Evolutionary conservation across 2,113 vertebrate species (phyloP), one percentile per base, ranked within the genome.

Genomic region (Aramus guarauna): DNA sequence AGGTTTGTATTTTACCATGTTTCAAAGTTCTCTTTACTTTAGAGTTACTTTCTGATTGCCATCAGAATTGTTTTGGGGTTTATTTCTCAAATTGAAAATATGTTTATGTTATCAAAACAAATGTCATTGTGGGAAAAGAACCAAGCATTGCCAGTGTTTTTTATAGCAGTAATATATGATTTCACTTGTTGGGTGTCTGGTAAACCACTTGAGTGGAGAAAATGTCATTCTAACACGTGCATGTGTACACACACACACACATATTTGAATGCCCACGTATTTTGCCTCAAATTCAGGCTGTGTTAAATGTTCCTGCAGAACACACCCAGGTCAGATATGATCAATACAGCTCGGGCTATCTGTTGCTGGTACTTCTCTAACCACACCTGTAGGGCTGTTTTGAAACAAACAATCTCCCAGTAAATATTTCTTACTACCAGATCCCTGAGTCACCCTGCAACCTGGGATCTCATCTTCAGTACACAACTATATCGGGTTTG

Each of bases 91-190:
- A 78, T 58, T 78, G 56, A 77, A 89, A 96, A 82, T 92, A 85
- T 27, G 27, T 86, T 92, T 89, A 32, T 83, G 26, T 79, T 93
- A 66, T 88, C 94, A 75, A 90, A 89, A 75, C 66, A 85, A 92
- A 84, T 94, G 52, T 71, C 45, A 7, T 64, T 90, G 27, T 68
- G 74, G n/a, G 48, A 91, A 82, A 88, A 92, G 39, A 85, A 78
- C 11, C 10, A 69, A 94, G 45, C 43, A 58, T 50, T 92, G 64
- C 36, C 56, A 27, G 11, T 77, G 58, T 76, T 94, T 96, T 86
- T 60, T 77, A 34, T 75, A 84, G 50, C 56, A 63, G 48, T 50
- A 60, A 21, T 91, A 32, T 37, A 88, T 94, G 43, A 75, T 93
- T 97, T 90, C 53, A 32, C 34, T 72, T 52, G 29, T 34, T 59